These are phyloP conservation scores for Tetanocera ferruginea DNA, from an alignment of 2,888 invertebrate species.

Conservation along the genomic window DNA sequence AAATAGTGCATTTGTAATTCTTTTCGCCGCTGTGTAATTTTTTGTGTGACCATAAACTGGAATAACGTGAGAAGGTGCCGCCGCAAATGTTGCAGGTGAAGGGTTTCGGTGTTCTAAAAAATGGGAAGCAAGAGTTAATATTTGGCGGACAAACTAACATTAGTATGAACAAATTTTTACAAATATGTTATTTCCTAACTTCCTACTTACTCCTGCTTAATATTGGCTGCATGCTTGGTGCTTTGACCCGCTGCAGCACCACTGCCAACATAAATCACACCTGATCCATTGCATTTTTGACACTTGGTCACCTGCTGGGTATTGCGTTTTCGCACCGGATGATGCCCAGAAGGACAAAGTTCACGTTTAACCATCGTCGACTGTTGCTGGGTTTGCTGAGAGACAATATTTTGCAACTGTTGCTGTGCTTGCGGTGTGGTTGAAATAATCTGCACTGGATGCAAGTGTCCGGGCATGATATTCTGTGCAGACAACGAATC, in stretches of 20 bases:
- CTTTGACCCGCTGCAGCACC: constrained; percentile 39
- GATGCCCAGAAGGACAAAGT: constrained; percentile 72
- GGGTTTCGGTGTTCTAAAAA: constrained; percentile 78
- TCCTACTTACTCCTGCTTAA: constrained; percentile 62
- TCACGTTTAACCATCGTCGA: constrained; percentile 56
- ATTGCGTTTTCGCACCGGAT: constrained; percentile 87
- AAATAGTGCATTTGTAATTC: constrained; percentile 90
- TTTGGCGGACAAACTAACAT: neutral
- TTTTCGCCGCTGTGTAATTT: constrained; percentile 85
- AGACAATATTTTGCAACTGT: constrained; percentile 59
- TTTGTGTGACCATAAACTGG: constrained; percentile 90
- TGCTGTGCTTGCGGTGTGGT: constrained; percentile 60
- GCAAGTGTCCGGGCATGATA: constrained; percentile 67
- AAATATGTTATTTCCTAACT: neutral
- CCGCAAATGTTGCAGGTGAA: constrained; percentile 92
- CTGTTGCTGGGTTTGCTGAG: constrained; percentile 55
- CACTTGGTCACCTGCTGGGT: constrained; percentile 86
- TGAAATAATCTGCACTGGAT: constrained; percentile 62
- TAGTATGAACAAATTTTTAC: neutral
- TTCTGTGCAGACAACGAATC: constrained; percentile 70
- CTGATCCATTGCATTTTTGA: constrained; percentile 90
- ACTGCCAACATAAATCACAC: constrained; percentile 75
- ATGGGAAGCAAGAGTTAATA: constrained; percentile 19
- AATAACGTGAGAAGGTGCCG: constrained; percentile 85
- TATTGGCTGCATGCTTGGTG: constrained; percentile 48